These are phyloP conservation scores for Drosophila borealis DNA, from an alignment of 2,888 invertebrate species.

Conservation along the genomic window DNA sequence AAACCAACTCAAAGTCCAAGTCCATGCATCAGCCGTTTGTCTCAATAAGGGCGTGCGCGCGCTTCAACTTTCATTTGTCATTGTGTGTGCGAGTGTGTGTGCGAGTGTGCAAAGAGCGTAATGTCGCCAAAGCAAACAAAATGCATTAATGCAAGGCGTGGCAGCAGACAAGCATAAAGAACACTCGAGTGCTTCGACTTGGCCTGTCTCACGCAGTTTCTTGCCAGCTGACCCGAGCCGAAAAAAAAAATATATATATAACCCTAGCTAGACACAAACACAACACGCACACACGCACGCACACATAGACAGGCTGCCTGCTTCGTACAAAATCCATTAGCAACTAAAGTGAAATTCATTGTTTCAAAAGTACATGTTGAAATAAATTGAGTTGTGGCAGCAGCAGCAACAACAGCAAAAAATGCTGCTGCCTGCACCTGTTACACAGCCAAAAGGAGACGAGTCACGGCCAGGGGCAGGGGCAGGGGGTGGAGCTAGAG, in stretches of 20 bases:
- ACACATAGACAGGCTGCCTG: constrained; percentile 36
- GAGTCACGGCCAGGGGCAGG: neutral
- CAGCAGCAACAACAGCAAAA: constrained; percentile 39
- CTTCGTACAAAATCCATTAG: constrained; percentile 78
- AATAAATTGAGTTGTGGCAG: constrained; percentile 82
- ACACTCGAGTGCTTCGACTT: constrained; percentile 47
- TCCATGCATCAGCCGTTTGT: constrained; percentile 59
- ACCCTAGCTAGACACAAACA: constrained; percentile 20
- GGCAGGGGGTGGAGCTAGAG: neutral
- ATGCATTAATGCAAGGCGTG: constrained; percentile 70
- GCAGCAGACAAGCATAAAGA: constrained; percentile 31
- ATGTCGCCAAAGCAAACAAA: constrained; percentile 73
- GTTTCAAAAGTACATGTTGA: constrained; percentile 82
- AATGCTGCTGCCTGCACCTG: constrained; percentile 67
- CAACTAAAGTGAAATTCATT: constrained; percentile 82
- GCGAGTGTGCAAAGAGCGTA: constrained; percentile 11
- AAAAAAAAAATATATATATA: constrained; percentile 37
- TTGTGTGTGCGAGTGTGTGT: constrained; percentile 23
- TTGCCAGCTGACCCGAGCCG: constrained; percentile 70
- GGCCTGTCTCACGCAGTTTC: constrained; percentile 63
- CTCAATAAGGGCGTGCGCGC: constrained; percentile 63
- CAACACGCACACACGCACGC: constrained; percentile 20
- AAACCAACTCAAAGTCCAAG: constrained; percentile 20
- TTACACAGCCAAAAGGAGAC: constrained; percentile 63
- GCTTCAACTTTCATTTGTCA: constrained; percentile 78